Base-by-base conservation (phyloP, 2,797 vertebrate species). In the Cuculus canorus region DNA sequence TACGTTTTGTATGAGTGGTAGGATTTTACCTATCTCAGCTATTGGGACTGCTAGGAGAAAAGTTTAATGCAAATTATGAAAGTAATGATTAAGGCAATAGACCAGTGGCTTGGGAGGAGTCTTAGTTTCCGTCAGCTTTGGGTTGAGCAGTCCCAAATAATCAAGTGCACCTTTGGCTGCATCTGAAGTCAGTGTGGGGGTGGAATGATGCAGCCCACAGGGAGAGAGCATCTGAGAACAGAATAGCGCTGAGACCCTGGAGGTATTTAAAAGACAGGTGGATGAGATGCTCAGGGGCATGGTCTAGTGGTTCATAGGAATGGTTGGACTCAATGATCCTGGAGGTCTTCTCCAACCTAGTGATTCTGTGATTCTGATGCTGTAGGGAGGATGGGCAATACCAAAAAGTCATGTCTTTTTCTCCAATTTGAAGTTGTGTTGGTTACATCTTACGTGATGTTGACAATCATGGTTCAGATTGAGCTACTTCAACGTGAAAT, bases 361-460 rank as follows among this genome's bases (percentile, higher is more conserved):
- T n/a, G n/a, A n/a, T n/a, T n/a, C n/a, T n/a, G n/a, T n/a, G n/a
- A n/a, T n/a, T n/a, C n/a, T n/a, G n/a, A n/a, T n/a, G n/a, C n/a
- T n/a, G n/a, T n/a, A n/a, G n/a, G n/a, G n/a, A n/a, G n/a, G n/a
- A n/a, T n/a, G 39, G 5, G 2, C 32, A 23, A 39, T 3, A 25
- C 75, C 13, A 3, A 0, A 45, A 35, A 6, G 3, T 18, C 25
- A 21, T 18, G 8, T 3, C 0, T 2, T 32, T 6, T 5, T 28
- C 53, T 27, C 12, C 64, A 5, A 0, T 12, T n/a, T 43, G 33
- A 18, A 37, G 33, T 3, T 54, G 32, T 25, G 47, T 3, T 70
- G 33, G 19, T 52, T 24, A 24, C 10, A 7, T 21, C 30, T 23
- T 7, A 11, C 1, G 10, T 9, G 65, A 10, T 35, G 65, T 14